Base-by-base conservation (phyloP, 2,113 vertebrate species). In the Oreochromis niloticus region DNA sequence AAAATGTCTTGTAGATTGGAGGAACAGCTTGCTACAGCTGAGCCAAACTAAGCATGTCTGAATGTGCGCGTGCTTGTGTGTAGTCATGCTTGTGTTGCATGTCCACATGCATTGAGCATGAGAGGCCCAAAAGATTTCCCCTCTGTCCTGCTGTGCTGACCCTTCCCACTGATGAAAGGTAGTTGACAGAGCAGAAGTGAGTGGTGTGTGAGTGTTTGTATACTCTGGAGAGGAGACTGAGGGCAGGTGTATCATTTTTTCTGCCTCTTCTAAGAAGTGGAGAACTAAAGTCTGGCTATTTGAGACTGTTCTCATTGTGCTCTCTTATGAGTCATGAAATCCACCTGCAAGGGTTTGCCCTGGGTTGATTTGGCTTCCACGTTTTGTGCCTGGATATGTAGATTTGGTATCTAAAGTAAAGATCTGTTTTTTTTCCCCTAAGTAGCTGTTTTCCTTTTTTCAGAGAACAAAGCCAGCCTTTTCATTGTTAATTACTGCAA, bases 151-250 rank as follows among this genome's bases (percentile, higher is more conserved):
- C 61, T 48, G 48, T 9, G 10, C 71, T 83, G 84, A 88, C 83
- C 85, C 82, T 80, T 82, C 55, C 22, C 30, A 55, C 54, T 84
- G 86, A 91, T 89, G 78, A 89, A 88, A 90, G 61, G 48, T 79
- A 81, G 81, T 73, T 71, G 54, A 85, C 56, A 54, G 79, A 68
- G 52, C 16, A n/a, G 68, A 78, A 80, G 57, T 87, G 75, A 89
- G 78, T 91, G 87, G 22, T 85, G 86, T 85, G 78, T 63, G 71
- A 82, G 80, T 84, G 80, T 91, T 82, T 89, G 66, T 89, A n/a
- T 71, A 63, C 66, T 71, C 84, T 55, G 61, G 55, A 81, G 86
- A 83, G 50, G 43, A 55, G 36, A 84, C 43, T 71, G 84, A 82
- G 80, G 80, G 48, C 46, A 59, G 71, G 14, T 85, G 83, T 85